phyloP scores from a whole-genome alignment of 2,888 invertebrate species.

The Agriopis leucophaearia region DNA sequence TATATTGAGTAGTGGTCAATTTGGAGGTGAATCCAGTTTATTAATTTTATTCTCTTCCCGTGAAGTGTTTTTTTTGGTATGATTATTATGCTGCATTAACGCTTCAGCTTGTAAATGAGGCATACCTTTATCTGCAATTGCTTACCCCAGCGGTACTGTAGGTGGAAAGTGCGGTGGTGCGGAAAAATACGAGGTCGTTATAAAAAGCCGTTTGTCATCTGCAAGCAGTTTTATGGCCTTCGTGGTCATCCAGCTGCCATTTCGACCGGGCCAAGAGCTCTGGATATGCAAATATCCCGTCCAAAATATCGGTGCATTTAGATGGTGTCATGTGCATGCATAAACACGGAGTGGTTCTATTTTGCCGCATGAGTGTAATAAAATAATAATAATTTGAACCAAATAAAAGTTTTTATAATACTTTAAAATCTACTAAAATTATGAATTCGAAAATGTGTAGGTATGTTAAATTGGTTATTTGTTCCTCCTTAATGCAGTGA shows the following conservation, averaged over 20 bases:
- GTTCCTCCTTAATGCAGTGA: too few relatives aligned
- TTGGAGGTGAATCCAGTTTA: too few relatives aligned
- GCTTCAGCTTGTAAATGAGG: slow-evolving; percentile 28
- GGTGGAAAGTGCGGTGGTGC: slow-evolving; percentile 65
- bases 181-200: slow-evolving; percentile 74
- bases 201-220: slow-evolving; percentile 72
- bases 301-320: slow-evolving; percentile 18
- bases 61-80: neutral
- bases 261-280: slow-evolving; percentile 41
- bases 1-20: too few relatives aligned
- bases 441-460: too few relatives aligned
- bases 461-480: too few relatives aligned
- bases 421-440: too few relatives aligned
- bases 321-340: slow-evolving; percentile 17
- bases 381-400: too few relatives aligned
- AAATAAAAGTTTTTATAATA: too few relatives aligned
- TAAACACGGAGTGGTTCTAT: neutral
- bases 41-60: neutral
- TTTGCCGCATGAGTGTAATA: neutral
- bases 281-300: slow-evolving; percentile 48
- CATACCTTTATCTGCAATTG: slow-evolving; percentile 19
- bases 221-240: slow-evolving; percentile 69
- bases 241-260: slow-evolving; percentile 59
- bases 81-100: neutral
- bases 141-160: slow-evolving; percentile 46